Percentiles rank a stretch among this genome's conserved stretches.
Conservation (phyloP, 2,888 invertebrate genomes). For the Endomychus coccineus region DNA sequence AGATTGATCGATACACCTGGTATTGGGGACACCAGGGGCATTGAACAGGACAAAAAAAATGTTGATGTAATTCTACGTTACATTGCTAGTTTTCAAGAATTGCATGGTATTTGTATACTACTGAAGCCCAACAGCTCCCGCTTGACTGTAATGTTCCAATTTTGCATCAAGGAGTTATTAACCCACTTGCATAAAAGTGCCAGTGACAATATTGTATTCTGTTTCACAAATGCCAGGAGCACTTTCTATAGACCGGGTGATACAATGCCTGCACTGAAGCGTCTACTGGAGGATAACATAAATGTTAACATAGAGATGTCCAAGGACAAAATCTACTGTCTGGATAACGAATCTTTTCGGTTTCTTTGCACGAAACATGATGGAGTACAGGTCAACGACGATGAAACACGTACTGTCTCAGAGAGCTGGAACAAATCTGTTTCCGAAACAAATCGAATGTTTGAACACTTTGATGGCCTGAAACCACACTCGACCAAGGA, state of each 20-base stretch:
- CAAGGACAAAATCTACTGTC: conserved; percentile 14
- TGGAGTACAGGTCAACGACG: no score
- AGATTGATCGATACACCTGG: conserved; percentile 20
- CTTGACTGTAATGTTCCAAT: conserved; percentile 18
- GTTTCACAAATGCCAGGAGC: conserved; percentile 18
- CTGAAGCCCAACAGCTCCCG: conserved; percentile 19
- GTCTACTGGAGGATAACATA: conserved; percentile 11
- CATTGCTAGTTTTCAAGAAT: conserved; percentile 13
- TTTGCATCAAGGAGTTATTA: conserved; percentile 19
- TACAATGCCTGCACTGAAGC: conserved; percentile 14
- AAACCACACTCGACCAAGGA: no score
- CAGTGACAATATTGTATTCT: conserved; percentile 17
- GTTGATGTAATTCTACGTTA: conserved; percentile 20
- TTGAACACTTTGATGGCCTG: no score
- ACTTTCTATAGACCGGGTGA: conserved; percentile 20
- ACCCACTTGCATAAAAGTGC: conserved; percentile 18
- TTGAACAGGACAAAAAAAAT: conserved; percentile 23
- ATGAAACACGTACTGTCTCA: no score
- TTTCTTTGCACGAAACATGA: no score
- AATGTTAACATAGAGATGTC: conserved; percentile 13
- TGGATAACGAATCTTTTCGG: conserved; percentile 20
- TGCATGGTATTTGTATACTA: conserved; percentile 20
- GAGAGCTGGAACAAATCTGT: no score
- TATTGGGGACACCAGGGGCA: conserved; percentile 23
- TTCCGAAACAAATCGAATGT: no score